Base-by-base conservation (phyloP, 2,113 vertebrate species). In the Okapia johnstoni region DNA sequence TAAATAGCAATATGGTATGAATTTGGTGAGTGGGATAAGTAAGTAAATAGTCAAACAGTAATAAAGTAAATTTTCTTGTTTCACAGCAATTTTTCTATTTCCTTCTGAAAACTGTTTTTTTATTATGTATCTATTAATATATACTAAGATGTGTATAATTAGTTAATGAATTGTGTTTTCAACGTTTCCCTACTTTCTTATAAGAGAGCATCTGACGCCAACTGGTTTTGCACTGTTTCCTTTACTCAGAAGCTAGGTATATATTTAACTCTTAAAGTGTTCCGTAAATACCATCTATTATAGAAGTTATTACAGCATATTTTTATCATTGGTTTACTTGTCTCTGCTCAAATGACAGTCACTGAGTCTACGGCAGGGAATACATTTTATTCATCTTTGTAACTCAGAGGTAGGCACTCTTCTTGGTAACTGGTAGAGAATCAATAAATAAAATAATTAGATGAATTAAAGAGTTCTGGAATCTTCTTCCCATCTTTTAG, bases 51-150 rank as follows among this genome's bases (percentile, higher is more conserved):
- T 83, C 92, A 54, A 54, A 0, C 88, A 93, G 97, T 88, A 88
- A 97, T 87, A 91, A 85, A 98, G 98, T 90, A 21, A 21, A 25
- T 6, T 97, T 96, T 95, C 9, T 97, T 97, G 48, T 95, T 98
- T 92, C 87, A 89, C 28, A 70, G 91, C 96, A 2, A 11, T 43
- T 92, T 92, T 79, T 73, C 21, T 63, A 10, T 61, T 92, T 79
- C 5, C 11, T 57, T 54, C 14, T 84, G 21, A 50, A 84, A 52
- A 66, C 13, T 66, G 23, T 43, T 26, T 85, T 88, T 60, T 79
- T 9, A 58, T 13, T 63, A 28, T 36, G 0, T 84, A 33, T 93
- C 16, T 50, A 14, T 76, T 76, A 43, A 43, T 7, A 13, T 85
- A 23, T 54, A 48, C 30, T 81, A 87, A 87, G 30, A 80, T 60